phyloP scores from a whole-genome alignment of 2,113 vertebrate genomes.

The Chaetodon auriga region DNA sequence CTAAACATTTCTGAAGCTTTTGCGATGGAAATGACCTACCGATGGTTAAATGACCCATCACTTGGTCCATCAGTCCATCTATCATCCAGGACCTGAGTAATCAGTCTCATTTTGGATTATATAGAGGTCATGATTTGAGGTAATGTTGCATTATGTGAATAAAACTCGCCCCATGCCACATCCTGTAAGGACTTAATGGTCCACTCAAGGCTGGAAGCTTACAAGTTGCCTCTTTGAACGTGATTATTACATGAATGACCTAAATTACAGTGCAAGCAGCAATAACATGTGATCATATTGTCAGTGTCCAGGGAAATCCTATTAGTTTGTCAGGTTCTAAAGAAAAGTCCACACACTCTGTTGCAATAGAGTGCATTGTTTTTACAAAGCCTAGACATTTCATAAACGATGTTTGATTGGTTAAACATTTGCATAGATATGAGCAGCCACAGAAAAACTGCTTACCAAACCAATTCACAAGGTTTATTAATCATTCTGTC shows the following conservation, averaged over 20 bases:
- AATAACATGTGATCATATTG: background rate
- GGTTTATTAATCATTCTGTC: conserved; percentile 42
- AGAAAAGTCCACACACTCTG: background rate
- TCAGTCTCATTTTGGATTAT: conserved; percentile 16
- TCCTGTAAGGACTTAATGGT: conserved; percentile 7
- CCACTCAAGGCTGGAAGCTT: conserved; percentile 4
- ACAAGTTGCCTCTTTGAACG: background rate
- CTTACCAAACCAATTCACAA: conserved; percentile 7
- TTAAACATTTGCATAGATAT: background rate
- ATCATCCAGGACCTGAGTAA: background rate
- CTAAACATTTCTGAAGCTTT: conserved; percentile 21
- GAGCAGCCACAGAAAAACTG: conserved; percentile 8
- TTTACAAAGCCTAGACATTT: no score
- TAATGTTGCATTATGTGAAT: conserved; percentile 42
- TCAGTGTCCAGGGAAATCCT: background rate
- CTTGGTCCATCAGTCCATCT: conserved; percentile 21
- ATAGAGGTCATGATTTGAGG: conserved; percentile 3
- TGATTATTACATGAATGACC: background rate
- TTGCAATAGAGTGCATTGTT: background rate
- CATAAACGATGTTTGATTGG: background rate
- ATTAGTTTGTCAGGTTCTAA: background rate
- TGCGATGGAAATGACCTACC: conserved; percentile 1
- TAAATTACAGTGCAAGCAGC: background rate
- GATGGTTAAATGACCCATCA: conserved; percentile 21
- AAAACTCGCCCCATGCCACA: background rate